Evolutionary conservation across 2,113 vertebrate genomes (phyloP), one percentile per base, ranked within the genome.

Genomic region (Paracyprichromis sp.): DNA sequence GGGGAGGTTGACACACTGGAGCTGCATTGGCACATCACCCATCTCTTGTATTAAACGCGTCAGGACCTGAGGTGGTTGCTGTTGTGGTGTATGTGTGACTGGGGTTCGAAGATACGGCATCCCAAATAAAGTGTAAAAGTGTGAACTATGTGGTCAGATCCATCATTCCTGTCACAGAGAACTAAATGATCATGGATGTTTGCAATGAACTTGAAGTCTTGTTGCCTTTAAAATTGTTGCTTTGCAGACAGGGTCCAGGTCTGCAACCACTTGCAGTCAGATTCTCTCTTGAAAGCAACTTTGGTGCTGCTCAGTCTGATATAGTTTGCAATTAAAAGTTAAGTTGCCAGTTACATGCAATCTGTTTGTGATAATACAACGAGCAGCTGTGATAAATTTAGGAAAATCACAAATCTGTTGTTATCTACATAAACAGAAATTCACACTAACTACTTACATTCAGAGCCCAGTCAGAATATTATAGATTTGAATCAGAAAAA

Each of bases 31-130:
- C 61, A n/a, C 10, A 38, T 66, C 31, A 66, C 31, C 1, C 10
- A n/a, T 38, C 31, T n/a, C 61, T 38, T 38, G 31, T 12, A 66
- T n/a, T 66, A 66, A 38, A n/a, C 0, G 0, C 0, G 3, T n/a
- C 9, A 0, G 31, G 61, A 36, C 31, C 4, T 66, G 61, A 38
- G 61, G 6, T 38, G 61, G 61, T 66, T 66, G 61, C 1, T 36
- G 31, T 1, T 38, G 31, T 38, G 31, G 10, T 66, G 31, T 66
- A 66, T 66, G 31, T 66, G 31, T 7, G 61, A n/a, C 61, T 19
- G 59, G 17, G 31, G 59, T 36, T 63, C 2, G 0, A 61, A 61
- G 29, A 61, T 34, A 34, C 0, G 2, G 5, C 5, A 34, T 34
- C 3, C 16, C 29, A 61, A 34, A 61, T 34, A 61, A 61, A 0